Evolutionary conservation across 2,797 vertebrate species (phyloP).

Genomic region (Oophaga sylvatica): DNA sequence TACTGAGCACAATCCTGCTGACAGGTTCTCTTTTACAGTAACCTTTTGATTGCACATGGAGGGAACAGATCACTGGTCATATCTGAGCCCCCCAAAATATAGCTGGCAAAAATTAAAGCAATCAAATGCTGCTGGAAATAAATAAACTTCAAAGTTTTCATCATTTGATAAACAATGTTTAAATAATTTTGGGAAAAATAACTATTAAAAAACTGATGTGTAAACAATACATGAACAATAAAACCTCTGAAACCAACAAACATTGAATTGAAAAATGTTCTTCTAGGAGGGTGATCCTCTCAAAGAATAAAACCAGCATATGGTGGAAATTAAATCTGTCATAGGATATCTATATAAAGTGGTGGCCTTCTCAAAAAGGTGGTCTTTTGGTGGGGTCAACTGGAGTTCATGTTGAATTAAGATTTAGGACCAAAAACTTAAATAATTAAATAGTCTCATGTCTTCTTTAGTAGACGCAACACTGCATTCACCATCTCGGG

Average conservation of each 20-base stretch:
- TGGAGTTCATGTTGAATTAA: background rate
- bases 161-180: background rate
- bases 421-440: background rate
- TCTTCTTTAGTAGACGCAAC: slow-evolving; percentile 73
- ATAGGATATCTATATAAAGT: background rate
- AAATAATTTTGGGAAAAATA: background rate
- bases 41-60: background rate
- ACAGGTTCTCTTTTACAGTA: background rate
- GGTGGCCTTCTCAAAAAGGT: background rate
- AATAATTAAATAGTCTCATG: slow-evolving; percentile 15
- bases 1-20: too few relatives aligned
- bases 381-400: background rate
- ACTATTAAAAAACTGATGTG: background rate
- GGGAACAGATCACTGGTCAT: background rate
- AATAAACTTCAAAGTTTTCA: background rate
- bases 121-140: background rate
- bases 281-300: background rate
- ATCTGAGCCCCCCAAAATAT: background rate
- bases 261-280: background rate
- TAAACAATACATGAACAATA: slow-evolving; percentile 12
- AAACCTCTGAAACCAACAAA: background rate
- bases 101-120: background rate
- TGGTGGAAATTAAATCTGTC: background rate
- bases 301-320: background rate
- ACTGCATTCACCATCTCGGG: slow-evolving; percentile 78